Evolutionary conservation across 2,888 invertebrate genomes (phyloP).

Genomic region (Amaurobius ferox): DNA sequence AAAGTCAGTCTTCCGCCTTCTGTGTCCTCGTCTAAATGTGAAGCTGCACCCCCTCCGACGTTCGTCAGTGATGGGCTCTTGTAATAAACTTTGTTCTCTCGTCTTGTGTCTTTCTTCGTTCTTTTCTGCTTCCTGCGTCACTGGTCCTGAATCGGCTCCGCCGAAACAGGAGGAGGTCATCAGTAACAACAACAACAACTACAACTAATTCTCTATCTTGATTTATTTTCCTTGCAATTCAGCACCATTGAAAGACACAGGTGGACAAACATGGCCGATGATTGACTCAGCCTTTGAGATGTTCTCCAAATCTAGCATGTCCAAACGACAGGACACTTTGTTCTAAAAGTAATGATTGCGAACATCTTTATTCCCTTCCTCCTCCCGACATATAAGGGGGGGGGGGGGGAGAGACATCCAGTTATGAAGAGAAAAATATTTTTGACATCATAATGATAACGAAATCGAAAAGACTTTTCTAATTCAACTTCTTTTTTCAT

Average conservation of each 20-base stretch:
- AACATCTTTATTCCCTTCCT: background rate
- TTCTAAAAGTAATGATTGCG: background rate
- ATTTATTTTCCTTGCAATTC: too few species aligned
- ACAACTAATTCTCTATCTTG: too few species aligned
- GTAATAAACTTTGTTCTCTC: too few species aligned
- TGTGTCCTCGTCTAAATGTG: too few species aligned
- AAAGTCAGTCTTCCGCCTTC: too few species aligned
- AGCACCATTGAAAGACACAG: background rate
- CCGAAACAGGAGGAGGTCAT: too few species aligned
- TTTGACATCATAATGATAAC: constrained; percentile 9
- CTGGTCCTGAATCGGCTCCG: too few species aligned
- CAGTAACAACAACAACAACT: too few species aligned
- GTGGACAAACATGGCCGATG: background rate
- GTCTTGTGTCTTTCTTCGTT: too few species aligned
- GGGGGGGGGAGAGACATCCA: background rate
- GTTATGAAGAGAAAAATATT: background rate
- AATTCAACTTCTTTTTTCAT: background rate
- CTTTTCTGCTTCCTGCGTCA: too few species aligned
- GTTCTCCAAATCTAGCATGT: background rate
- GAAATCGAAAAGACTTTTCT: background rate
- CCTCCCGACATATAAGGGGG: background rate
- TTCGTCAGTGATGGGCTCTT: too few species aligned
- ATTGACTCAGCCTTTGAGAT: background rate
- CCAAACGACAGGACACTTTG: constrained; percentile 8
- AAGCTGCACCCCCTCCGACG: too few species aligned